A percentile compares a stretch with the other conserved stretches of the same genome.
Conservation (phyloP, 2,888 invertebrate genomes). For the Ennomos fuscantarius region DNA sequence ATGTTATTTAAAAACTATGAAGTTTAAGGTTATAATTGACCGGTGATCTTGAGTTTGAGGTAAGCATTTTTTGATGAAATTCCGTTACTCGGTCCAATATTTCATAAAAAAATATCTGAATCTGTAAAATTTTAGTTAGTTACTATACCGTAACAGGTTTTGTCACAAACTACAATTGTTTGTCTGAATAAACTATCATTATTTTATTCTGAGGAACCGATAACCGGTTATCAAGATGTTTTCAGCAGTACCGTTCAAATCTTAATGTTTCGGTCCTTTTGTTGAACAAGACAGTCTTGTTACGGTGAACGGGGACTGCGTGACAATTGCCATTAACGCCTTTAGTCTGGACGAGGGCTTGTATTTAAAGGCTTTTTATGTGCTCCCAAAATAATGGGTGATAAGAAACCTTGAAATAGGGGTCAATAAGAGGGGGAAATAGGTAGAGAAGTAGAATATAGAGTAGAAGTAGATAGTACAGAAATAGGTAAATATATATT, state of each 20-base stretch:
- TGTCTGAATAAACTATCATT: no score
- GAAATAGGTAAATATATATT: no score
- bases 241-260: not conserved
- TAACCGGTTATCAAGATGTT: not conserved
- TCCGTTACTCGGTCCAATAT: no score
- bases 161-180: no score
- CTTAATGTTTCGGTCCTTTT: not conserved
- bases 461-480: no score
- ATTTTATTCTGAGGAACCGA: not conserved
- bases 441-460: not conserved
- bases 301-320: conserved; percentile 10
- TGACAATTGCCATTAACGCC: conserved; percentile 15
- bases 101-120: no score
- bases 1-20: no score
- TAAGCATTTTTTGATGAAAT: no score
- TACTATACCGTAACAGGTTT: no score
- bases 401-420: conserved; percentile 7
- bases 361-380: conserved; percentile 18
- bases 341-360: conserved; percentile 7
- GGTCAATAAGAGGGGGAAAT: conserved; percentile 2
- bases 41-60: no score
- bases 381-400: conserved; percentile 12
- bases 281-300: conserved; percentile 10
- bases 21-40: no score
- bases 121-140: no score